phyloP scores from a whole-genome alignment of 2,888 invertebrate species.

The Drepanosiphum platanoidis region DNA sequence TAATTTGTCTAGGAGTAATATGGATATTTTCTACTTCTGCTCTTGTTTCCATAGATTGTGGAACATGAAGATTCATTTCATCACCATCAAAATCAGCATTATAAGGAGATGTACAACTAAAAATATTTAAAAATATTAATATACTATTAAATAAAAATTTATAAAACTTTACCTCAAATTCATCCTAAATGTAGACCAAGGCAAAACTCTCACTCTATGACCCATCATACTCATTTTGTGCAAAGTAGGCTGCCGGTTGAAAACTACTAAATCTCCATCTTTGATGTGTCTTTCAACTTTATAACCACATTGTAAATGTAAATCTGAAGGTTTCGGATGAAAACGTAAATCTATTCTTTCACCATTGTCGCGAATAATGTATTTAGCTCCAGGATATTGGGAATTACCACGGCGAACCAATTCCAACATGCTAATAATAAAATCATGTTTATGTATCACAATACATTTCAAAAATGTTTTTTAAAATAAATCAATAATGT shows the following conservation, averaged over 20 bases:
- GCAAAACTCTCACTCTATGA: slow-evolving; percentile 94
- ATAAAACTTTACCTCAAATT: slow-evolving; percentile 76
- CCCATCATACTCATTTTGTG: slow-evolving; percentile 99
- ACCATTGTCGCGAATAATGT: slow-evolving; percentile 98
- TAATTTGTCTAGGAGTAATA: slow-evolving; percentile 96
- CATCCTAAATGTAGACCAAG: slow-evolving; percentile 99
- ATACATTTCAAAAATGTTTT: slow-evolving; percentile 43
- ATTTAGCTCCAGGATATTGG: slow-evolving; percentile 99
- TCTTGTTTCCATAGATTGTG: slow-evolving; percentile 97
- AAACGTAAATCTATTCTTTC: slow-evolving; percentile 97
- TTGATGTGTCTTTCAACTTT: slow-evolving; percentile 92
- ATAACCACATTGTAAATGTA: slow-evolving; percentile 95
- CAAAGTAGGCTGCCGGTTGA: slow-evolving; percentile 99
- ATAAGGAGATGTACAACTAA: slow-evolving; percentile 97
- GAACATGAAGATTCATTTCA: slow-evolving; percentile 99
- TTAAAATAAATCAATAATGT: not conserved
- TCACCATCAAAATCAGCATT: slow-evolving; percentile 99
- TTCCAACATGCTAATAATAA: slow-evolving; percentile 77
- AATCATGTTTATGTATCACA: not conserved
- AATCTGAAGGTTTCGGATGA: slow-evolving; percentile 97
- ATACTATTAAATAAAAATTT: not conserved
- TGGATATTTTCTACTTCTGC: slow-evolving; percentile 98
- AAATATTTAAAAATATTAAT: not conserved
- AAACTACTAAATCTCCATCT: slow-evolving; percentile 97
- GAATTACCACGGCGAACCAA: slow-evolving; percentile 96